A percentile compares a stretch with the other conserved stretches of the same genome.
These are phyloP conservation scores for Microtus oregoni DNA, from an alignment of 2,113 vertebrate genomes.

Conservation along the genomic window DNA sequence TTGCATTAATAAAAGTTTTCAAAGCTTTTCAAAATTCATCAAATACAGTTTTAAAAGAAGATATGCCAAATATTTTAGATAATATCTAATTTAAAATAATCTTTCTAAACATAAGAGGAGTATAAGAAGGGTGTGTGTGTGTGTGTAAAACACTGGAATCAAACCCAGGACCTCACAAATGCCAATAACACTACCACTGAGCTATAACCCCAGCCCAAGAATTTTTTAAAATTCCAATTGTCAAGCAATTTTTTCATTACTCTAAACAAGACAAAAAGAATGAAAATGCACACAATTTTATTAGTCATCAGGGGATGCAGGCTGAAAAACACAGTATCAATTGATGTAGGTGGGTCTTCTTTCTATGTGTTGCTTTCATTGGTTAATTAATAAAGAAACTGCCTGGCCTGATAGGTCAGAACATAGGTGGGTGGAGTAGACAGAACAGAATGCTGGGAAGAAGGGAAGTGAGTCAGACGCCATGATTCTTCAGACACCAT, in stretches of 20 bases:
- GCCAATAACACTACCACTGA: neutral
- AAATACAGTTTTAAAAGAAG: neutral
- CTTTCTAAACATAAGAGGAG: neutral
- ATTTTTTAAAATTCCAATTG: neutral
- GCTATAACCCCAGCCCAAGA: too few relatives aligned
- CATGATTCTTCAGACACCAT: too few relatives aligned
- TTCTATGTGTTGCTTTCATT: too few relatives aligned
- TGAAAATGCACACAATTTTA: neutral
- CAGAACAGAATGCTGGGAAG: too few relatives aligned
- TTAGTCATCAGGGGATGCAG: neutral
- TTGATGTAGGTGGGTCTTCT: neutral
- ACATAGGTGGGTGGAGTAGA: too few relatives aligned
- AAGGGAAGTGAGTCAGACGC: too few relatives aligned
- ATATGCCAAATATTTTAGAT: neutral
- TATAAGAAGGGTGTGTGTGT: neutral
- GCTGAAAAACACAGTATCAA: neutral
- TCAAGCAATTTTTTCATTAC: slow-evolving; percentile 13
- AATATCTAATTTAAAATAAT: slow-evolving; percentile 22
- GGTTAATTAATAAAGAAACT: too few relatives aligned
- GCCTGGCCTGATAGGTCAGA: too few relatives aligned
- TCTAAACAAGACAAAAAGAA: slow-evolving; percentile 36
- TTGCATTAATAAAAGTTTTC: neutral
- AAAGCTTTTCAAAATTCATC: slow-evolving; percentile 50
- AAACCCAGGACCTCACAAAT: neutral
- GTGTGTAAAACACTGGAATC: neutral